A percentile compares a stretch with the other conserved stretches of the same genome.
These are phyloP conservation scores for Rhynchomys soricoides DNA, from an alignment of 2,113 vertebrate genomes.

Conservation along the genomic window DNA sequence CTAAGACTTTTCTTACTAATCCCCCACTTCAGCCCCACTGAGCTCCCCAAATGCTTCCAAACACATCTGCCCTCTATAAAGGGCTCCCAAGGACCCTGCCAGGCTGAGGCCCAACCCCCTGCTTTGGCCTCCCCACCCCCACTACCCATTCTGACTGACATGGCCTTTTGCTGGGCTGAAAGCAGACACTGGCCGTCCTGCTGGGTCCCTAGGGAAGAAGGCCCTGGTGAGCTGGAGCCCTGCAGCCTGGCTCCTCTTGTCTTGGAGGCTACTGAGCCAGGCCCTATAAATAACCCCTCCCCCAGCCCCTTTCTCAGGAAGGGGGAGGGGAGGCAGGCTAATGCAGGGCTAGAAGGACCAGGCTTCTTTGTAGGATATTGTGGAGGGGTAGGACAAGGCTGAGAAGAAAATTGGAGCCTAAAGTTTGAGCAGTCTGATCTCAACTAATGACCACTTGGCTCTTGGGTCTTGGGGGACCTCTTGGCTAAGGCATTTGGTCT, in stretches of 20 bases:
- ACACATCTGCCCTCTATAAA: not conserved
- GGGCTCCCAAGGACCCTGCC: not conserved
- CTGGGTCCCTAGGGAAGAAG: slow-evolving; percentile 63
- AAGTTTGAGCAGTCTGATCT: not conserved
- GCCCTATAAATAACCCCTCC: slow-evolving; percentile 74
- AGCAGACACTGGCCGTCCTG: slow-evolving; percentile 65
- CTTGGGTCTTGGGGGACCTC: not conserved
- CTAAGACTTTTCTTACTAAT: not conserved
- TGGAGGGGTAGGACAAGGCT: not conserved
- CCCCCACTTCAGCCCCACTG: not conserved
- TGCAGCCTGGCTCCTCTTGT: slow-evolving; percentile 38
- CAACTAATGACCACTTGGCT: not conserved
- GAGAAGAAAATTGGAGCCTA: not conserved
- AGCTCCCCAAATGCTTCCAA: not conserved
- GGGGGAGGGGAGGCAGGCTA: slow-evolving; percentile 2
- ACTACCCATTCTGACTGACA: slow-evolving; percentile 52
- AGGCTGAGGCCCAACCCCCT: not conserved
- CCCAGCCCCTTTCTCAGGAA: not conserved
- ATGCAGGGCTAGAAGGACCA: not conserved
- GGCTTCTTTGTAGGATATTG: not conserved
- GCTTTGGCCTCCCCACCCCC: not conserved
- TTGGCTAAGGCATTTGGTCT: not conserved
- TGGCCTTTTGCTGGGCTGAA: slow-evolving; percentile 72
- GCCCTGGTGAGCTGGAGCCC: not conserved
- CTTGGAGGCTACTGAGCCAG: slow-evolving; percentile 52